These are phyloP conservation scores for Arion vulgaris DNA, from an alignment of 1,140 invertebrate genomes.

Conservation along the genomic window DNA sequence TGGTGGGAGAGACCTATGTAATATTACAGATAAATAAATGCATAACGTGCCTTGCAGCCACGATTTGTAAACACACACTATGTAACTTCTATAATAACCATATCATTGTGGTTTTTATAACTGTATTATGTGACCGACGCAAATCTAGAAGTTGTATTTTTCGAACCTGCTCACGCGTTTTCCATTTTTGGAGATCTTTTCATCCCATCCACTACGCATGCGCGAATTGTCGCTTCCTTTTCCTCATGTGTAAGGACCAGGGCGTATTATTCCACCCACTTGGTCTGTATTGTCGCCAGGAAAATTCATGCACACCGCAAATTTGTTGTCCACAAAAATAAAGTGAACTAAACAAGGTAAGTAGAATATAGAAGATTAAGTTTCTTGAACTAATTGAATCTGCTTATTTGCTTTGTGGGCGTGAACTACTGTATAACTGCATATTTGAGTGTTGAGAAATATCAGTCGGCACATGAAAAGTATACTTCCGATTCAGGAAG, in stretches of 20 bases:
- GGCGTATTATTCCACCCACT: constrained; percentile 42
- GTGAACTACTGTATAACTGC: not conserved
- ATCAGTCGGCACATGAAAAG: not conserved
- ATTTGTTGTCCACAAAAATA: not conserved
- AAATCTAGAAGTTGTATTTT: constrained; percentile 25
- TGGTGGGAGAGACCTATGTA: too few relatives aligned
- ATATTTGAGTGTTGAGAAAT: constrained; percentile 14
- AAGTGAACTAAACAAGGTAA: not conserved
- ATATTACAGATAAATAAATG: too few relatives aligned
- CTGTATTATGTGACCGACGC: too few relatives aligned
- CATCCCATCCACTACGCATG: constrained; percentile 18
- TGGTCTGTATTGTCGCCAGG: constrained; percentile 8
- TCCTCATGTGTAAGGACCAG: constrained; percentile 38
- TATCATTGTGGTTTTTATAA: too few relatives aligned
- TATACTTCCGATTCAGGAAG: not conserved
- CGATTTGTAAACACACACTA: too few relatives aligned
- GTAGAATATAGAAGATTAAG: not conserved
- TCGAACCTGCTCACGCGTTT: constrained; percentile 16
- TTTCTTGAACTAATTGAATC: not conserved
- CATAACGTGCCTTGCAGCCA: too few relatives aligned
- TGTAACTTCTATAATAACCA: too few relatives aligned
- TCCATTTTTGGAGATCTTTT: constrained; percentile 42
- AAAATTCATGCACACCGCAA: not conserved
- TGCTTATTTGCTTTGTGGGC: not conserved
- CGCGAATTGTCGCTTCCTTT: constrained; percentile 34